phyloP scores from a whole-genome alignment of 2,888 invertebrate genomes.

The Latrodectus elegans region DNA sequence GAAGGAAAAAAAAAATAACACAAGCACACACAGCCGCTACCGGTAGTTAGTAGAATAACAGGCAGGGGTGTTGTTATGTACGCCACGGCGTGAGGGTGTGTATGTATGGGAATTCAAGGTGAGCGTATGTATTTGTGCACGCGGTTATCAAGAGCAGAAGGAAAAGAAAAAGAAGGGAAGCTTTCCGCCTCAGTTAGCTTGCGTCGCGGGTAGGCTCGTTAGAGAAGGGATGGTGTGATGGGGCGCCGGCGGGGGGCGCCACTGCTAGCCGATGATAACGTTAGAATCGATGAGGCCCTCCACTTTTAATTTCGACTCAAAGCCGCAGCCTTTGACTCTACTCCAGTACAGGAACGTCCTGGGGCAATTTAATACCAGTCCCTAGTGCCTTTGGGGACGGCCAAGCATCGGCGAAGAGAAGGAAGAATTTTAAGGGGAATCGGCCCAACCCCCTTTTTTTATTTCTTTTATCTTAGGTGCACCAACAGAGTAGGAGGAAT shows the following conservation, averaged over 20 bases:
- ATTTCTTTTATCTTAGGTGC: slow-evolving; percentile 59
- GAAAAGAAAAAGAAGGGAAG: slow-evolving; percentile 42
- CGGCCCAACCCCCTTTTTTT: neutral
- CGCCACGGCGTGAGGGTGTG: slow-evolving; percentile 27
- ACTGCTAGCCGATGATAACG: slow-evolving; percentile 68
- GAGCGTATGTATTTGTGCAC: slow-evolving; percentile 36
- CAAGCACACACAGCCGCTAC: slow-evolving; percentile 2
- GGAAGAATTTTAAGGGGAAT: slow-evolving; percentile 47
- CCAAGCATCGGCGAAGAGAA: slow-evolving; percentile 18
- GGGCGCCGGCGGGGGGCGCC: slow-evolving; percentile 18
- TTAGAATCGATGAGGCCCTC: slow-evolving; percentile 65
- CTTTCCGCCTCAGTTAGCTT: slow-evolving; percentile 56
- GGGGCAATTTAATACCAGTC: slow-evolving; percentile 65
- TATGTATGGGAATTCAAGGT: slow-evolving; percentile 34
- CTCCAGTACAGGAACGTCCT: slow-evolving; percentile 44
- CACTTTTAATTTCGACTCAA: slow-evolving; percentile 69
- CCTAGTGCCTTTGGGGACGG: slow-evolving; percentile 43
- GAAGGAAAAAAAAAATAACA: neutral
- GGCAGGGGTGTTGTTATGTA: slow-evolving; percentile 67
- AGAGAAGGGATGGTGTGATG: slow-evolving; percentile 31
- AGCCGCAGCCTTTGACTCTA: slow-evolving; percentile 66
- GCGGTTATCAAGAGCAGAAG: slow-evolving; percentile 62
- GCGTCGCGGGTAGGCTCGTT: slow-evolving; percentile 66
- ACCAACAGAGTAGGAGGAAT: slow-evolving; percentile 27
- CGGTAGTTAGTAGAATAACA: slow-evolving; percentile 67